Evolutionary conservation across 2,113 vertebrate species (phyloP).

Genomic region (Tenebrosternarchus preto): DNA sequence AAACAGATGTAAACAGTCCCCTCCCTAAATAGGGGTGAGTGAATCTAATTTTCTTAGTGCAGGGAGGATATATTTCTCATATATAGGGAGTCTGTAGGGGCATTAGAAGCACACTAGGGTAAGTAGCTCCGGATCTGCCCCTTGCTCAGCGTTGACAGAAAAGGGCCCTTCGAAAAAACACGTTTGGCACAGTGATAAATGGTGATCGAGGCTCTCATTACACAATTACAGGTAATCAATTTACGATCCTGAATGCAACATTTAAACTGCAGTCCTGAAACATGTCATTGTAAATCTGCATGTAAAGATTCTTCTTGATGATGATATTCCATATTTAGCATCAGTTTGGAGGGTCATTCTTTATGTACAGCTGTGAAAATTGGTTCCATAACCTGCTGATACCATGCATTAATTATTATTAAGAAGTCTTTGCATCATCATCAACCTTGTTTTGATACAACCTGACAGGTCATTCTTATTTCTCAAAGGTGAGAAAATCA

Average conservation of each 20-base stretch:
- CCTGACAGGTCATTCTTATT: constrained; percentile 7
- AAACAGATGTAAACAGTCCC: too few species aligned
- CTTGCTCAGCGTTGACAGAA: too few species aligned
- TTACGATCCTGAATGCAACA: not conserved
- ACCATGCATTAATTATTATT: constrained; percentile 12
- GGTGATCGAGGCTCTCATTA: constrained; percentile 20
- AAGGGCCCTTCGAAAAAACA: too few species aligned
- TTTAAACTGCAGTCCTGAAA: not conserved
- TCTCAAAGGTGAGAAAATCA: constrained; percentile 24
- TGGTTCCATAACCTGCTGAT: constrained; percentile 4
- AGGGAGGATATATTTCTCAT: too few species aligned
- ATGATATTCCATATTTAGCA: not conserved
- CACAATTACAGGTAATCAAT: constrained; percentile 4
- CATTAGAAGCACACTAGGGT: too few species aligned
- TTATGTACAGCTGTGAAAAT: not conserved
- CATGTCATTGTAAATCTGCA: not conserved
- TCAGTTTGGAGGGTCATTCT: not conserved
- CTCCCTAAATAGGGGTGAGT: too few species aligned
- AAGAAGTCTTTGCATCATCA: not conserved
- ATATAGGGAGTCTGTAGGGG: too few species aligned
- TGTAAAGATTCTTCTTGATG: not conserved
- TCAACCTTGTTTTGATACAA: constrained; percentile 17
- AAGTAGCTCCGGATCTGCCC: too few species aligned
- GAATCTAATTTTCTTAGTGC: too few species aligned
- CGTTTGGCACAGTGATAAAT: not conserved